Base-by-base conservation (phyloP, 1,140 invertebrate species). In the Aphaenogaster ashmeadi region DNA sequence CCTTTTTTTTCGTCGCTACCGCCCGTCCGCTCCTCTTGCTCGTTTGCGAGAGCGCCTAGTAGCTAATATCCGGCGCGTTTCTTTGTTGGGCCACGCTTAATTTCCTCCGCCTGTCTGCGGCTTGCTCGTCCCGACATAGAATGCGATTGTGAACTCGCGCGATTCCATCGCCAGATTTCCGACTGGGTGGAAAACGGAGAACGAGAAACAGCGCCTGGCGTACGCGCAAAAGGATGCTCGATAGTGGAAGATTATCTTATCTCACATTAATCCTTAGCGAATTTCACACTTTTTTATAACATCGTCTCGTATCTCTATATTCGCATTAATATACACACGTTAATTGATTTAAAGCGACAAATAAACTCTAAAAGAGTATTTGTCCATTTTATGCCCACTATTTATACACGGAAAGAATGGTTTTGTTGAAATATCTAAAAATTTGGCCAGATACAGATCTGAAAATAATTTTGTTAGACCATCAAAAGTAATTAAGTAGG, bases 1-100 rank as follows among this genome's bases (percentile, higher is more conserved):
- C 3, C 27, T 62, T 87, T 80, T 56, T 75, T 78, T 56, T 21
- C 4, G 38, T n/a, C n/a, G 5, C 5, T 27, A 27, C 54, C 64
- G 7, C 4, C n/a, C 18, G 36, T 33, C 50, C 58, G 38, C 3
- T 79, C 21, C 58, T 62, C 36, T 47, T 7, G n/a, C 80, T 50
- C n/a, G 47, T 41, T 74, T 74, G 69, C 52, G 56, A 72, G 54
- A 58, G 41, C 80, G 18, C 41, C 69, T 60, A 60, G 80, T 84
- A 84, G 80, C 54, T 84, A 84, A 84, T 84, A 84, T 84, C 80
- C 80, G 80, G 69, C 27, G 69, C 41, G 80, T 84, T 84, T 84
- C 80, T 84, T 84, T 84, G 80, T 84, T 74, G 54, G 80, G 33
- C 69, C 13, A 75, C 54, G 54, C 69, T 84, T 84, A 84, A 84